Evolutionary conservation across 2,888 invertebrate species (phyloP), one percentile per base, ranked within the genome.

Genomic region (Willowsia nigromaculata): DNA sequence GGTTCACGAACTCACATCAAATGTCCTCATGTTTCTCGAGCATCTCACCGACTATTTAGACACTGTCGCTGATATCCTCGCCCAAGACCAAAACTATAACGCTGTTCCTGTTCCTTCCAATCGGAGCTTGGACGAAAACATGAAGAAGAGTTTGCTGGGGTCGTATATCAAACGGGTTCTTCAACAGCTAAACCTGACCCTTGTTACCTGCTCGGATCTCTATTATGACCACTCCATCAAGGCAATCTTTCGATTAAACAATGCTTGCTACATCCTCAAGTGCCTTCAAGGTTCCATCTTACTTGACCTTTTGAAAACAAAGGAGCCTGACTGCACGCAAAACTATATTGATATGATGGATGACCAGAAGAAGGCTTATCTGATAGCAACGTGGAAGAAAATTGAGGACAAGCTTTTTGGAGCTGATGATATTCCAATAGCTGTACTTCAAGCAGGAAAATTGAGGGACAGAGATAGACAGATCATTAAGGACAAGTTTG

Each of bases 1-100:
- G 0, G 99, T 99, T 43, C 99, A 99, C 93, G 98, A 99, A 94
- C 95, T 98, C 89, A 98, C 99, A 0, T 98, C 97, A 90, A 98
- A 99, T 93, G 98, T 98, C 65, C 96, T 99, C 92, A 97, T 98
- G 93, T 97, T 99, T 94, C 95, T 98, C 93, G 98, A 98, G 94
- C 97, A 98, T 93, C 94, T 99, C 80, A 95, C 96, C 22, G 96
- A 96, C 88, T 97, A 97, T 93, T 95, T 96, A 53, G 96, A 96
- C 93, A 97, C 96, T 0, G 96, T 97, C 50, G 96, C 96, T 15
- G 95, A 95, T 13, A 96, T 97, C 90, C 93, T 96, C 68, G 95
- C 94, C 2, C 95, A 95, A 92, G 96, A 96, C 88, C 90, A 90
- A 47, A 92, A 90, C 53, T 92, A 92, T 74, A 92, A 89, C 50